phyloP scores from a whole-genome alignment of 2,888 invertebrate species.

The Platynereis dumerilii region DNA sequence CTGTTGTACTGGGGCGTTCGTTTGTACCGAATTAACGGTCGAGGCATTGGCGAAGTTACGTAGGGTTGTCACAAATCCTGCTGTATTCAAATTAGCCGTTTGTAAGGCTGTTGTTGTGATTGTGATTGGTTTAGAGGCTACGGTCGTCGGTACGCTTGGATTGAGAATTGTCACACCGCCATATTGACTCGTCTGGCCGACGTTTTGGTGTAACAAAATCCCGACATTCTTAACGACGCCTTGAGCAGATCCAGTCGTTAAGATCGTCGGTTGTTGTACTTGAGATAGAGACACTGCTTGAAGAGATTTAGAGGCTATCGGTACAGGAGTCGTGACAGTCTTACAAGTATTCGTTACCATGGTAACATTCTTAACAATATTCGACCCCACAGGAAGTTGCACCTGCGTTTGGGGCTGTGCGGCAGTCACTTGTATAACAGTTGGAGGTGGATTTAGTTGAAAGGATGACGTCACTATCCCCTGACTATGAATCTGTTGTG shows the following conservation, averaged over 20 bases:
- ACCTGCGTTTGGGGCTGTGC: too few relatives aligned
- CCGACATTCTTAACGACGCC: conserved; percentile 32
- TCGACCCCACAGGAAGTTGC: too few relatives aligned
- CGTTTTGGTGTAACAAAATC: conserved; percentile 12
- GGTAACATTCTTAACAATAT: conserved; percentile 4
- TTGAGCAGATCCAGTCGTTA: neutral
- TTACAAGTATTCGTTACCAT: conserved; percentile 45
- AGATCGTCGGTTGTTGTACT: neutral
- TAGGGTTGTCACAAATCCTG: neutral
- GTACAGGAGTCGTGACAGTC: conserved; percentile 51
- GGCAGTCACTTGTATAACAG: too few relatives aligned
- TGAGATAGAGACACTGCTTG: neutral
- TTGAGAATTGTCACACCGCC: conserved; percentile 39
- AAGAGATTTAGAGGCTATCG: conserved; percentile 53
- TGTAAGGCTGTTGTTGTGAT: neutral
- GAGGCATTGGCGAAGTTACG: too few relatives aligned
- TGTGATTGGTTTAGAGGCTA: conserved; percentile 7
- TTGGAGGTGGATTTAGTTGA: conserved; percentile 36
- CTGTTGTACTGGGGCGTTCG: neutral
- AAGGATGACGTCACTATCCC: conserved; percentile 4
- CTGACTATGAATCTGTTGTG: neutral
- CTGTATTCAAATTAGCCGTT: too few relatives aligned
- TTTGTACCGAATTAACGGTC: neutral
- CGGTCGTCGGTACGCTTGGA: neutral
- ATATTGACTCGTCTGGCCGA: conserved; percentile 31